Base-by-base conservation (phyloP, 2,888 invertebrate species). In the Halictus ligatus region DNA sequence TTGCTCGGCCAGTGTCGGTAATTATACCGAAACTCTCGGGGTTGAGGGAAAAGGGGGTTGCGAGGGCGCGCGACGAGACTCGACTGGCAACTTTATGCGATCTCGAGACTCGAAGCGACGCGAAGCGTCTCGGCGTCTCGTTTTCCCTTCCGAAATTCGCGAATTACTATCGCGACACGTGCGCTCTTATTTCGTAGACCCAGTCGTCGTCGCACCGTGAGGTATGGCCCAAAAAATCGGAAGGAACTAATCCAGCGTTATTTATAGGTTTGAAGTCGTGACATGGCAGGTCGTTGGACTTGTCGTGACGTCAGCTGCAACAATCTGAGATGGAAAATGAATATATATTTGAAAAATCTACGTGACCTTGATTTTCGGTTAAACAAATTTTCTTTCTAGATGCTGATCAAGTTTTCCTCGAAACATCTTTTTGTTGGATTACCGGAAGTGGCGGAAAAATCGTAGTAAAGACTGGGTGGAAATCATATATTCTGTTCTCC, bases 11-110 rank as follows among this genome's bases (percentile, higher is more conserved):
- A 73, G 75, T 54, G 85, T 79, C 84, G 85, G 85, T 83, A 85
- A 85, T 85, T 84, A 84, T 83, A 85, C 79, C 85, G 79, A 85
- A 85, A 85, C 84, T 85, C 78, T n/a, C 54, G 75, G 48, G 78
- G 29, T 25, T 15, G 60, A 13, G 60, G 60, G 60, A 13, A 50
- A 43, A 50, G 74, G 60, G 83, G 74, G 69, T 25, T 54, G n/a
- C 21, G 50, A 29, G 46, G 7, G 29, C 35, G 35, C 25, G 60
- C 12, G 15, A 35, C 77, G 12, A 48, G 64, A 54, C 81, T 40
- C 48, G 43, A 64, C 29, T 46, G 7, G 48, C 13, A 43, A 46
- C 69, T 75, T 83, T 74, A 48, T 35, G 18, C 50, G 73, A 25
- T 74, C 67, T 18, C 43, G 2, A 21, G 69, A 69, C 67, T 29